Evolutionary conservation across 2,113 vertebrate genomes (phyloP).

Genomic region (Bos indicus): DNA sequence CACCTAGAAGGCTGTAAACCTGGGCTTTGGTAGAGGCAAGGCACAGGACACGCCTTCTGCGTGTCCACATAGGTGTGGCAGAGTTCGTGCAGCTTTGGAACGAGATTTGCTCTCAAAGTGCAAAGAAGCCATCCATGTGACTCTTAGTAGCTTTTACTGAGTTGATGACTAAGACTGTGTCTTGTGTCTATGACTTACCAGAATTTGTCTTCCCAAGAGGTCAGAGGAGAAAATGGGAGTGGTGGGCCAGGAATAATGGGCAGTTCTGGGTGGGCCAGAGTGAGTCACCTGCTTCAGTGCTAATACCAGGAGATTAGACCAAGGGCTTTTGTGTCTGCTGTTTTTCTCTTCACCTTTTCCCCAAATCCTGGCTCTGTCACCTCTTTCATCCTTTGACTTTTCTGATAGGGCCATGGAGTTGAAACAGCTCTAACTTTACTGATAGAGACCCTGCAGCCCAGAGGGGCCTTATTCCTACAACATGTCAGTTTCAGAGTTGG

Average conservation of each 20-base stretch:
- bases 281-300: background rate
- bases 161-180: background rate
- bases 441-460: too few species aligned
- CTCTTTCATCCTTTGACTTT: background rate
- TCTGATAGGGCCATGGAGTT: background rate
- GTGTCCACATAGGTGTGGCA: background rate
- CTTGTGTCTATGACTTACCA: background rate
- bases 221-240: constrained; percentile 8
- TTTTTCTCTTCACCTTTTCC: background rate
- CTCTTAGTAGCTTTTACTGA: background rate
- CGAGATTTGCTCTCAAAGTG: background rate
- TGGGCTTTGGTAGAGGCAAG: background rate
- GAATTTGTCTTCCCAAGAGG: background rate
- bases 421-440: background rate
- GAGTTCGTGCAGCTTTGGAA: background rate
- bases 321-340: background rate
- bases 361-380: background rate
- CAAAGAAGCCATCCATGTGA: background rate
- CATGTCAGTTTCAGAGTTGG: background rate
- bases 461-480: background rate
- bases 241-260: background rate
- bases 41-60: background rate
- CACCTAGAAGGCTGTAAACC: background rate
- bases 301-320: background rate
- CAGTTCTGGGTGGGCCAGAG: background rate